Evolutionary conservation across 2,888 invertebrate species (phyloP), one percentile per base, ranked within the genome.

Genomic region (Willowsia nigromaculata): DNA sequence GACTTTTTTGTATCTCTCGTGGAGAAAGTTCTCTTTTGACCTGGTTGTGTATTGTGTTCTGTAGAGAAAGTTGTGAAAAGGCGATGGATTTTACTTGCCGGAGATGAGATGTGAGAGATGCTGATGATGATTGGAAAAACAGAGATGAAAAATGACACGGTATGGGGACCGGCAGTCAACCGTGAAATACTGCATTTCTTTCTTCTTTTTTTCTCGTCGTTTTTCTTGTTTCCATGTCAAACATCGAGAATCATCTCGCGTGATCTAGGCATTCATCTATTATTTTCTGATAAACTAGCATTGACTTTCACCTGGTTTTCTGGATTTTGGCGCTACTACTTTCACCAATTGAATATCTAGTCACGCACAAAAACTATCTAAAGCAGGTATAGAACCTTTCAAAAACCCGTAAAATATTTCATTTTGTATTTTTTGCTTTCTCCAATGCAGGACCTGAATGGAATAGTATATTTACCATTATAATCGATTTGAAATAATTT

Each of bases 181-280:
- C 80, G n/a, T 68, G 37, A 86, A 86, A 86, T 80, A 56, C 37
- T 68, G 53, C 68, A 80, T 86, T 86, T 86, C 86, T 86, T 68
- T 86, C 68, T 62, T 80, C 68, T 86, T 80, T 80, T 25, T 80
- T 71, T 86, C 50, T 59, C 30, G 4, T 5, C n/a, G 5, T 37
- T 33, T 33, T 9, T n/a, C 37, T 33, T 65, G n/a, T n/a, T n/a
- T n/a, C n/a, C n/a, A n/a, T n/a, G n/a, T n/a, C n/a, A n/a, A n/a
- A n/a, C n/a, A n/a, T n/a, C n/a, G n/a, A n/a, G n/a, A n/a, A n/a
- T n/a, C n/a, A n/a, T n/a, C n/a, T n/a, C n/a, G n/a, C n/a, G n/a
- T n/a, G n/a, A n/a, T n/a, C n/a, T n/a, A n/a, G n/a, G n/a, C n/a
- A n/a, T n/a, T n/a, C n/a, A n/a, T n/a, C n/a, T n/a, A n/a, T n/a